Conservation (phyloP, 1,140 invertebrate species). For the Vanessa tameamea region DNA sequence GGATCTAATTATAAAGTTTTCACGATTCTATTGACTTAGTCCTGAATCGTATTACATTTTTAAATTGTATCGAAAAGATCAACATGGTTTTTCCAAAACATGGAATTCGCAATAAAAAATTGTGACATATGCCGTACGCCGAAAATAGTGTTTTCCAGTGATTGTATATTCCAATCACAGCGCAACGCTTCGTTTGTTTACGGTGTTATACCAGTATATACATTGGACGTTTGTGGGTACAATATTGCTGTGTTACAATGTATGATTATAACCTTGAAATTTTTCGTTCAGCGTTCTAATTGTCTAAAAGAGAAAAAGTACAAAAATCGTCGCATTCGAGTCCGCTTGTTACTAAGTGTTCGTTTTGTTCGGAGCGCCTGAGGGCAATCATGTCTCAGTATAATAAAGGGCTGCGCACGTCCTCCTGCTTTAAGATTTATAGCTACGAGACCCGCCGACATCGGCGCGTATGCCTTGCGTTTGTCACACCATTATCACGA, state of each 20-base stretch:
- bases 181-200: conserved; percentile 47
- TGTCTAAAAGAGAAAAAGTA: conserved; percentile 49
- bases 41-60: not conserved
- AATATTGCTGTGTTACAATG: conserved; percentile 1
- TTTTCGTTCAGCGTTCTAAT: conserved; percentile 47
- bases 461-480: conserved; percentile 55
- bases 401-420: conserved; percentile 74
- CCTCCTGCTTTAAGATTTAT: conserved; percentile 72
- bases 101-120: conserved; percentile 54
- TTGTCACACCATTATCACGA: conserved; percentile 69
- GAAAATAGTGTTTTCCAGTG: conserved; percentile 55
- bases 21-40: too few relatives aligned
- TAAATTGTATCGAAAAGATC: conserved; percentile 17
- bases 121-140: conserved; percentile 46
- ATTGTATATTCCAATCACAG: conserved; percentile 52
- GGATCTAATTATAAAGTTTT: too few relatives aligned
- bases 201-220: conserved; percentile 34
- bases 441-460: conserved; percentile 53
- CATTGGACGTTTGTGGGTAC: not conserved
- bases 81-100: conserved; percentile 42
- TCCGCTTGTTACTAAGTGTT: conserved; percentile 63
- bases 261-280: conserved; percentile 50
- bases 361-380: conserved; percentile 66
- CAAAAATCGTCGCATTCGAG: conserved; percentile 43
- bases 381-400: conserved; percentile 74